These are phyloP conservation scores for Monoplex corrugatus DNA, from an alignment of 2,888 invertebrate species.

Conservation along the genomic window DNA sequence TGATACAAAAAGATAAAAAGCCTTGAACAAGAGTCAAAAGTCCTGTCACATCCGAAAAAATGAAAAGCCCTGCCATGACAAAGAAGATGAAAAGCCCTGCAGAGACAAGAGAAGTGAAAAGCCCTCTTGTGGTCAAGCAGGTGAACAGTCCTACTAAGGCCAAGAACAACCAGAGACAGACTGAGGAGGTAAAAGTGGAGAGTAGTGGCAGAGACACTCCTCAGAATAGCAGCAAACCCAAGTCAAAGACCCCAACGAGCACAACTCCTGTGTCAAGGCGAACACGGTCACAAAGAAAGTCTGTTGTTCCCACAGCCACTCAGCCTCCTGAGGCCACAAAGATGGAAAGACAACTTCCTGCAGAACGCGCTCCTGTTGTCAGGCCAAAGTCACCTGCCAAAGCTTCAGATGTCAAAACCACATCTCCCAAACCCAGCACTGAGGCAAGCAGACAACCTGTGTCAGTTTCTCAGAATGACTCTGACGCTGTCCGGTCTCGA, in stretches of 20 bases:
- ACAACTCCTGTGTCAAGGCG: slow-evolving; percentile 36
- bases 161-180: too few relatives aligned
- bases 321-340: background rate
- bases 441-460: background rate
- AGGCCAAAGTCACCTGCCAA: background rate
- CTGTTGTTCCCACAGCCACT: background rate
- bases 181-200: background rate
- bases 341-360: background rate
- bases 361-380: background rate
- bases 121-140: too few relatives aligned
- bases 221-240: background rate
- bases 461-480: background rate
- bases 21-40: too few relatives aligned
- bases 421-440: background rate
- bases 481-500: background rate
- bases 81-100: background rate
- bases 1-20: too few relatives aligned
- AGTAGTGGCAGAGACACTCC: background rate
- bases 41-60: too few relatives aligned
- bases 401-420: background rate
- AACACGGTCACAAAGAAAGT: slow-evolving; percentile 24
- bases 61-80: too few relatives aligned
- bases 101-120: too few relatives aligned
- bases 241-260: slow-evolving; percentile 7
- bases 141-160: too few relatives aligned